phyloP scores from a whole-genome alignment of 2,888 invertebrate genomes.

The Quadroppia sp. region DNA sequence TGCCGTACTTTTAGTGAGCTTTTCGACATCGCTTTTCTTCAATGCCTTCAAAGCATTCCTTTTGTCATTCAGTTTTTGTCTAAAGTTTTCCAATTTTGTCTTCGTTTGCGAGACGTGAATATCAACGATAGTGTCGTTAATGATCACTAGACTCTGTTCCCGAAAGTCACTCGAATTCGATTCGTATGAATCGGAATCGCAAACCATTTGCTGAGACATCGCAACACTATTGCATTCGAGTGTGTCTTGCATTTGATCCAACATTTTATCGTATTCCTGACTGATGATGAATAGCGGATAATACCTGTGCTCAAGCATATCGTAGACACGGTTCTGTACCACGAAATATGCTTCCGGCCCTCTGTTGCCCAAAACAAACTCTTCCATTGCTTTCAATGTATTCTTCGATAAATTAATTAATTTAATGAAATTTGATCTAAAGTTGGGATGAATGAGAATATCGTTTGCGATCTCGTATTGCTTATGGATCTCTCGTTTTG shows the following conservation, averaged over 20 bases:
- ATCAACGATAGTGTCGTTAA: not conserved
- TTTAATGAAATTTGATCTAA: conserved; percentile 64
- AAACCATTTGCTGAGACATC: conserved; percentile 41
- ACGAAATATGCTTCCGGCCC: conserved; percentile 83
- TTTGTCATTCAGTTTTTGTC: conserved; percentile 79
- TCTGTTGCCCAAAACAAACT: conserved; percentile 62
- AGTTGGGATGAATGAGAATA: conserved; percentile 65
- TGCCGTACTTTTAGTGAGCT: conserved; percentile 51
- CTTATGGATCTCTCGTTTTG: conserved; percentile 53
- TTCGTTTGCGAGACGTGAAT: conserved; percentile 57
- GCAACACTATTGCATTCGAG: conserved; percentile 45
- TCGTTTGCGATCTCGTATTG: conserved; percentile 66
- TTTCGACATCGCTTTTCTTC: conserved; percentile 72
- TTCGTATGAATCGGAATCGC: not conserved
- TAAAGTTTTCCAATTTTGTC: conserved; percentile 73
- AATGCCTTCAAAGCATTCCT: conserved; percentile 76
- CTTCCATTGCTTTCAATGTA: conserved; percentile 73
- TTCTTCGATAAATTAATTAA: conserved; percentile 50
- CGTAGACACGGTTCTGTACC: conserved; percentile 73
- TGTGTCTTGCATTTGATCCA: conserved; percentile 62
- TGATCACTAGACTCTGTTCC: not conserved
- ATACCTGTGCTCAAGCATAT: conserved; percentile 76
- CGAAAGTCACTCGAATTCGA: not conserved
- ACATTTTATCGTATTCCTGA: conserved; percentile 72
- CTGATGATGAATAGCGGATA: conserved; percentile 83